A percentile compares a stretch with the other conserved stretches of the same genome.
These are phyloP conservation scores for Acrocyrtus sp. DNA, from an alignment of 2,888 invertebrate species.

Conservation along the genomic window DNA sequence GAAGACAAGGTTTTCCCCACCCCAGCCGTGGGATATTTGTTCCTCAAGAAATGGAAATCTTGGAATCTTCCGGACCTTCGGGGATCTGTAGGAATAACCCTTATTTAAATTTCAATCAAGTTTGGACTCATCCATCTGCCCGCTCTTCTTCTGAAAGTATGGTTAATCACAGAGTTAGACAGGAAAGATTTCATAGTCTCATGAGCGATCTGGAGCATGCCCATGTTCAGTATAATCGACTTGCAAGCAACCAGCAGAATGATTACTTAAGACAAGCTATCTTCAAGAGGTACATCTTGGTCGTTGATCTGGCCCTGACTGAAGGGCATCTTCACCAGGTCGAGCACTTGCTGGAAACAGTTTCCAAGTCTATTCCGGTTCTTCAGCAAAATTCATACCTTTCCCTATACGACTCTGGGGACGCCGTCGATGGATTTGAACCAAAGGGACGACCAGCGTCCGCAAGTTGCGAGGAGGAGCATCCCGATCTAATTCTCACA, in stretches of 20 bases:
- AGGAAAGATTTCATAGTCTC: slow-evolving; percentile 49
- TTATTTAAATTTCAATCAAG: slow-evolving; percentile 40
- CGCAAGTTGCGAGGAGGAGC: slow-evolving; percentile 26
- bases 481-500: slow-evolving; percentile 46
- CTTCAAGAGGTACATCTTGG: slow-evolving; percentile 52
- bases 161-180: slow-evolving; percentile 16
- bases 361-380: slow-evolving; percentile 31
- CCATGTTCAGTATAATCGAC: slow-evolving; percentile 50
- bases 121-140: slow-evolving; percentile 45
- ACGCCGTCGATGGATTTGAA: slow-evolving; percentile 25
- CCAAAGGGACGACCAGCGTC: slow-evolving; percentile 6
- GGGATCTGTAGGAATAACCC: slow-evolving; percentile 30
- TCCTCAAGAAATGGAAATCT: slow-evolving; percentile 44
- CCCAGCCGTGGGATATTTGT: slow-evolving; percentile 52
- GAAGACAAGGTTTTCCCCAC: slow-evolving; percentile 46
- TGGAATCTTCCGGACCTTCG: slow-evolving; percentile 30
- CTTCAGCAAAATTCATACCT: slow-evolving; percentile 24
- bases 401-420: slow-evolving; percentile 8
- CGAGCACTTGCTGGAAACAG: slow-evolving; percentile 35
- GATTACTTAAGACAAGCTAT: slow-evolving; percentile 51
- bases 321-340: slow-evolving; percentile 47
- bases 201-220: slow-evolving; percentile 50
- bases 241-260: slow-evolving; percentile 40
- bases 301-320: slow-evolving; percentile 55
- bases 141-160: slow-evolving; percentile 21